A percentile compares a stretch with the other conserved stretches of the same genome.
Evolutionary conservation across 1,140 invertebrate species (phyloP).

Genomic region (Lordiphosa stackelbergi): DNA sequence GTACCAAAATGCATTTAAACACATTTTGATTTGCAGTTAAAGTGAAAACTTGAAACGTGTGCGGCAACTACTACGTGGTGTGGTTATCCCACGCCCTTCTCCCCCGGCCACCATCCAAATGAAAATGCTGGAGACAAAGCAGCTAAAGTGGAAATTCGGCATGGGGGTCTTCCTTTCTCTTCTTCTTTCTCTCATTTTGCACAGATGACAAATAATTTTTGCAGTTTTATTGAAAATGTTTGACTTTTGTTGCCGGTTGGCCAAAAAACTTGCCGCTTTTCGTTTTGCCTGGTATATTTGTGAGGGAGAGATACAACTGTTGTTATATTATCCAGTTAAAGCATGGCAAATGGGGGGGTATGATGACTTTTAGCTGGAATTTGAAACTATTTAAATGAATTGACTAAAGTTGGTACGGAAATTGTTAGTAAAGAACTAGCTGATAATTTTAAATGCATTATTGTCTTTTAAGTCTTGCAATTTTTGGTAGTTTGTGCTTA

Average conservation of each 20-base stretch:
- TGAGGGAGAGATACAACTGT: conserved; percentile 2
- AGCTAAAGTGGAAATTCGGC: background rate
- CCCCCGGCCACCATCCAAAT: background rate
- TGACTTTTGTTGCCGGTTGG: conserved; percentile 56
- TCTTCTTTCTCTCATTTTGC: background rate
- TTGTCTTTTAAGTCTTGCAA: too few species aligned
- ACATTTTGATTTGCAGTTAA: conserved; percentile 73
- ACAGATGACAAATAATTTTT: conserved; percentile 69
- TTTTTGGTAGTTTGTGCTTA: too few species aligned
- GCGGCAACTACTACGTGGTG: conserved; percentile 36
- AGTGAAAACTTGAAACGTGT: conserved; percentile 61
- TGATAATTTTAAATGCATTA: too few species aligned
- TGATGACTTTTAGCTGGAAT: too few species aligned
- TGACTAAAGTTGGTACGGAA: too few species aligned
- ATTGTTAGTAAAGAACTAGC: too few species aligned
- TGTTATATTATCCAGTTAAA: too few species aligned
- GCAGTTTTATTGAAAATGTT: conserved; percentile 75
- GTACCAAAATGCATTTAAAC: conserved; percentile 65
- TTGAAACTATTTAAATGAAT: too few species aligned
- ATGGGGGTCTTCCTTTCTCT: background rate
- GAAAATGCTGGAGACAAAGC: conserved; percentile 8
- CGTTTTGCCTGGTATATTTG: conserved; percentile 30
- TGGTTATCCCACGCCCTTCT: conserved; percentile 29
- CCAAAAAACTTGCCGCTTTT: conserved; percentile 39
- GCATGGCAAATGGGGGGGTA: too few species aligned